A percentile compares a stretch with the other conserved stretches of the same genome.
Conservation (phyloP, 2,888 invertebrate genomes). For the Acronicta alni region DNA sequence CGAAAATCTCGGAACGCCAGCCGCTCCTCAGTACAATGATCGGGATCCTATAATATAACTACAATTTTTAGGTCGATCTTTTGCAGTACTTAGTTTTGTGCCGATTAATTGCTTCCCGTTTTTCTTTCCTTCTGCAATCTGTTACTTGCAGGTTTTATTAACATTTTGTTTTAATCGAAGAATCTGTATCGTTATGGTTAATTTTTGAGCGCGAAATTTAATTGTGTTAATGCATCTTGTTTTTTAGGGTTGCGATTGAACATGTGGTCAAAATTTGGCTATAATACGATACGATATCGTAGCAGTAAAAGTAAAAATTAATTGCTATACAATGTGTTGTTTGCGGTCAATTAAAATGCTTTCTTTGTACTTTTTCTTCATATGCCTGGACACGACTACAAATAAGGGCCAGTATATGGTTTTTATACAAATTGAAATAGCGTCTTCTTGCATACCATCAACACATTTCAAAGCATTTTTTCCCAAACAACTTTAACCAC, state of each 20-base stretch:
- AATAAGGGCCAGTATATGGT: too few relatives aligned
- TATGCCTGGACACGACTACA: too few relatives aligned
- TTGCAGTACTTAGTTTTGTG: slow-evolving; percentile 72
- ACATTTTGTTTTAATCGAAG: slow-evolving; percentile 12
- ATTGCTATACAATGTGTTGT: too few relatives aligned
- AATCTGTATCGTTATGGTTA: neutral
- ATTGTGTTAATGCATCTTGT: neutral
- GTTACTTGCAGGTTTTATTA: slow-evolving; percentile 17
- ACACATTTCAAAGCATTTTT: neutral
- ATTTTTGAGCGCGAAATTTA: too few relatives aligned
- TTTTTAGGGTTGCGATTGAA: neutral
- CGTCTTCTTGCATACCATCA: too few relatives aligned
- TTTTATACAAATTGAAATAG: too few relatives aligned
- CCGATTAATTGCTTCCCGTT: slow-evolving; percentile 70
- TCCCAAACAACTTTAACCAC: neutral
- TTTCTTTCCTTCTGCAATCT: slow-evolving; percentile 42
- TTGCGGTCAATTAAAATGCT: too few relatives aligned
- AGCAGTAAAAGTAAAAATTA: too few relatives aligned
- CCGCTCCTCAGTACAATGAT: slow-evolving; percentile 74
- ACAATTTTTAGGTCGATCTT: slow-evolving; percentile 75
- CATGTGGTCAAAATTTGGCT: too few relatives aligned
- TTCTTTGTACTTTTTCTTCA: too few relatives aligned
- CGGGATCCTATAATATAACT: slow-evolving; percentile 78
- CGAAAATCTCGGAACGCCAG: slow-evolving; percentile 81
- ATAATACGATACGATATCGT: too few relatives aligned